Conservation (phyloP, 2,888 invertebrate species). For the Lasioglossum villosulum region DNA sequence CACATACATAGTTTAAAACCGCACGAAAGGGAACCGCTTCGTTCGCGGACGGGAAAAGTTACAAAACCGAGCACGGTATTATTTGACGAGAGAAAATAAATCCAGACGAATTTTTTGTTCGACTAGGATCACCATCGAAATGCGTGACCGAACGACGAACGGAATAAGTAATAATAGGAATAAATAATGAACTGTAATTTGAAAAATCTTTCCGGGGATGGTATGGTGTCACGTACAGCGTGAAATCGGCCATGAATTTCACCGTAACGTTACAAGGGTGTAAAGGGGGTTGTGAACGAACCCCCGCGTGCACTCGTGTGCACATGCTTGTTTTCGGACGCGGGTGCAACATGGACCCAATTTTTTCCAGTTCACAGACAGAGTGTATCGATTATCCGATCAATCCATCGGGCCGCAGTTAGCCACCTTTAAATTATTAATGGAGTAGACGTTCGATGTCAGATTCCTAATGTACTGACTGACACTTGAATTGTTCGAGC, state of each 20-base stretch:
- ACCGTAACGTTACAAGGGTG: neutral
- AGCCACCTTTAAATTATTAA: conserved; percentile 34
- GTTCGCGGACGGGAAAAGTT: neutral
- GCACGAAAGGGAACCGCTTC: neutral
- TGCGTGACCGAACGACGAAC: neutral
- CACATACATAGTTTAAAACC: neutral
- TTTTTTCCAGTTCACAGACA: conserved; percentile 52
- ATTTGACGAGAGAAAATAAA: neutral
- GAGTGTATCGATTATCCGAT: conserved; percentile 55
- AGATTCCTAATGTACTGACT: neutral
- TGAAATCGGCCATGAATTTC: conserved; percentile 36
- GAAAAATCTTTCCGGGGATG: neutral
- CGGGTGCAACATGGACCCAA: conserved; percentile 30
- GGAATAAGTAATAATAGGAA: neutral
- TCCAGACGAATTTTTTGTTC: neutral
- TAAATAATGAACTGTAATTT: neutral
- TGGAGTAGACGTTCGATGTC: neutral
- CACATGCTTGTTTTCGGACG: conserved; percentile 27
- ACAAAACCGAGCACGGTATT: neutral
- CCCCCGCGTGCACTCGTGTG: conserved; percentile 21
- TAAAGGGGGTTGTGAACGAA: conserved; percentile 12
- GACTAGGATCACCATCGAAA: neutral
- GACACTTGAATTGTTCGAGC: neutral
- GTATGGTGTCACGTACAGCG: neutral
- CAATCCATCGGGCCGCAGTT: conserved; percentile 13